Conservation (phyloP, 2,888 invertebrate species). For the Agrotis ipsilon region DNA sequence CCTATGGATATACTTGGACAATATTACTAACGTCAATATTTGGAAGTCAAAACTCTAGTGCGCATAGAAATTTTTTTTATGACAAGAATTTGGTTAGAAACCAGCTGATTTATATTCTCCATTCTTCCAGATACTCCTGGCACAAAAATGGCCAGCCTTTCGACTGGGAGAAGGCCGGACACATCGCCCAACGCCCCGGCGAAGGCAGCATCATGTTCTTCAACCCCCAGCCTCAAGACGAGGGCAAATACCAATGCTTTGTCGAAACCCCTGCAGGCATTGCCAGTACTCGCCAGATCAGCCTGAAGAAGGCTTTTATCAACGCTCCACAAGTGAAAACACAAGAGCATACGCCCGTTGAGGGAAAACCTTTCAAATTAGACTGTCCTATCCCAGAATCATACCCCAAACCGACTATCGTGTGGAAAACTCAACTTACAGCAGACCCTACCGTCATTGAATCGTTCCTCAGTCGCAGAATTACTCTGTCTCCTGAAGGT, state of each 20-base stretch:
- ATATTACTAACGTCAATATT: too few relatives aligned
- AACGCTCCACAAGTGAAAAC: slow-evolving; percentile 66
- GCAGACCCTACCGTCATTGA: slow-evolving; percentile 69
- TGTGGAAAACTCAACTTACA: slow-evolving; percentile 76
- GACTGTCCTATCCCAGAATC: slow-evolving; percentile 78
- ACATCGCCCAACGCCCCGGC: slow-evolving; percentile 69
- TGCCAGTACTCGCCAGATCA: slow-evolving; percentile 75
- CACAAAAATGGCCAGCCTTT: slow-evolving; percentile 76
- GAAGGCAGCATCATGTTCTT: slow-evolving; percentile 79
- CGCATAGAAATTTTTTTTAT: too few relatives aligned
- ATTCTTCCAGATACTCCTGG: slow-evolving; percentile 78
- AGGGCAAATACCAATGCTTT: slow-evolving; percentile 80
- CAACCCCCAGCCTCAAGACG: slow-evolving; percentile 74
- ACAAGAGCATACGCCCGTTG: slow-evolving; percentile 74
- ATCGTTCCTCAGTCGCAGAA: slow-evolving; percentile 70
- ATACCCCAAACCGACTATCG: slow-evolving; percentile 80
- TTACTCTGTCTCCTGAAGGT: slow-evolving; percentile 79
- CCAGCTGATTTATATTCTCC: too few relatives aligned
- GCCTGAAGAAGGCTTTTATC: slow-evolving; percentile 73
- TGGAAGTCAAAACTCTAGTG: too few relatives aligned
- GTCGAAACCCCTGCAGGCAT: slow-evolving; percentile 75
- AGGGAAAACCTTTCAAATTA: slow-evolving; percentile 79
- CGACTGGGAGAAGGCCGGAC: slow-evolving; percentile 59
- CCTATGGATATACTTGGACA: too few relatives aligned
- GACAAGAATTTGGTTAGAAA: too few relatives aligned